Base-by-base conservation (phyloP, 92 coral and sea anemone genomes). In the Epizoanthus illoricatus region DNA sequence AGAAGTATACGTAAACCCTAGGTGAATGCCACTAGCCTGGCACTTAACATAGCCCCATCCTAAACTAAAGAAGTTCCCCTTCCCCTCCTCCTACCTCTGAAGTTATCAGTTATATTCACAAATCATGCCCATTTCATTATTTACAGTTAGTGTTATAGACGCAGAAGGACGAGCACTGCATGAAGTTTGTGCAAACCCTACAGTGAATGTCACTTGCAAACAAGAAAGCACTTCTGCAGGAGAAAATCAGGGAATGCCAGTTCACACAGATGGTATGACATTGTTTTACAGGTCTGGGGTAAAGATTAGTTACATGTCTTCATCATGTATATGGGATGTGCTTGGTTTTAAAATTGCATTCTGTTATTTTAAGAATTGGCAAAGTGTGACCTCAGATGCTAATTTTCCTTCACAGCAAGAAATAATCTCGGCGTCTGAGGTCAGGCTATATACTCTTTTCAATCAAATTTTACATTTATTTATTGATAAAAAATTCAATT, bases 231-330 rank as follows among this genome's bases (percentile, higher is more conserved):
- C 11, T 43, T 41, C 57, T 40, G 4, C 71, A 62, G 71, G 45
- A 21, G 52, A 78, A 13, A 43, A 12, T 78, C 15, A 78, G 28
- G 5, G 13, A 43, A 40, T 63, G 7, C 81, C 18, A 8, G 73
- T 61, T 15, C 74, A 64, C 61, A 61, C 71, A 18, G 17, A 40
- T 58, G 80, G 79, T 82, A 71, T 69, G 40, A 7, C 66, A 24
- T 49, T 36, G 3, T 24, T 65, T 63, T 80, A 41, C 24, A 6
- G 21, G 10, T 2, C 45, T 45, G 11, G 74, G 10, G 28, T 7
- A 43, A 62, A 54, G 13, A 49, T 10, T 13, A 17, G 19, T 1
- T 3, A 19, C 54, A 39, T 54, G 40, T 24, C 23, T 71, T 7
- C 8, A 33, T 68, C 8, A 33, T 68, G 9, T 58, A n/a, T 12